Conservation (phyloP, 2,113 vertebrate species). For the Chamaea fasciata region DNA sequence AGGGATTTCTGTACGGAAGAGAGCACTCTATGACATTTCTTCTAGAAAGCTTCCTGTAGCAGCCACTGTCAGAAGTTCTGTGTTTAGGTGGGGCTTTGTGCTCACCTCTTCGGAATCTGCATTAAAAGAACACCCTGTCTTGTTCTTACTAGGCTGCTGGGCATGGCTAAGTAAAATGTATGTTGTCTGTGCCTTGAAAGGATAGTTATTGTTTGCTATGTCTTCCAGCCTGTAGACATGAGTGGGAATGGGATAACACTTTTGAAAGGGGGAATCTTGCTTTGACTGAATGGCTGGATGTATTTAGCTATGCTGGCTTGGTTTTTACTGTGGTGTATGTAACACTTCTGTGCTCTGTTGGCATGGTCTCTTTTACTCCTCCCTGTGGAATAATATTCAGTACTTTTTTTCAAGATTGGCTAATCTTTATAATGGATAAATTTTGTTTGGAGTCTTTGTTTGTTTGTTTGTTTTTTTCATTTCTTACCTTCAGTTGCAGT, state of each 20-base stretch:
- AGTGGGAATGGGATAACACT: not conserved
- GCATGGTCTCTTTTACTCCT: not conserved
- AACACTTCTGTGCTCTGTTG: not conserved
- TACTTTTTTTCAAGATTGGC: not conserved
- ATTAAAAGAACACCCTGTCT: fast-evolving
- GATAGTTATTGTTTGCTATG: not conserved
- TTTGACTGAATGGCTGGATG: not conserved
- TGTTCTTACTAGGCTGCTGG: not conserved
- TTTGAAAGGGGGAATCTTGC: not conserved
- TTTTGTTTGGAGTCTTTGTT: not conserved
- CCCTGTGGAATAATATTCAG: not conserved
- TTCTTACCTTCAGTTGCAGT: not conserved
- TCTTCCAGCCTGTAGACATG: not conserved
- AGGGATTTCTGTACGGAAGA: not conserved
- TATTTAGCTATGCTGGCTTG: not conserved
- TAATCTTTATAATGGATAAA: not conserved
- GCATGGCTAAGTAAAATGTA: not conserved
- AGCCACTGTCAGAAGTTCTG: not conserved
- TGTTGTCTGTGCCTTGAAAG: not conserved
- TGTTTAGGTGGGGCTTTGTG: not conserved
- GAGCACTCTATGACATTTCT: not conserved
- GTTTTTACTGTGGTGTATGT: not conserved
- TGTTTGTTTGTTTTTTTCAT: not conserved
- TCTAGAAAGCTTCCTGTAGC: not conserved
- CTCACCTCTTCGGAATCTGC: not conserved